phyloP scores from a whole-genome alignment of 2,797 vertebrate species.

The Setipinna tenuifilis region DNA sequence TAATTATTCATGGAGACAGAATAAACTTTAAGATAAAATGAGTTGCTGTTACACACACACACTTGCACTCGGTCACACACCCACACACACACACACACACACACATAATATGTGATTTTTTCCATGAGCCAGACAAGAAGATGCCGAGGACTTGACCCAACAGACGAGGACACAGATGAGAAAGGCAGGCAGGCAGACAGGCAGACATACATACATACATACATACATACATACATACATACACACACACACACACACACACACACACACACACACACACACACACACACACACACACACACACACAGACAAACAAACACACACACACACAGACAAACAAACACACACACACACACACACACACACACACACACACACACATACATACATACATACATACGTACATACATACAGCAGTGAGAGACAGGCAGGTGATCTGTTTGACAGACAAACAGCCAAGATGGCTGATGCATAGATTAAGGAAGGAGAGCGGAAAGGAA shows the following conservation, averaged over 20 bases:
- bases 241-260: too few relatives aligned
- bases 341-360: conserved; percentile 26
- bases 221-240: background rate
- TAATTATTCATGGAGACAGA: background rate
- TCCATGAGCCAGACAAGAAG: background rate
- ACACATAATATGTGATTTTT: background rate
- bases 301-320: too few relatives aligned
- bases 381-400: background rate
- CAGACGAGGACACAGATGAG: background rate
- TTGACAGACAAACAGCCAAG: conserved; percentile 17
- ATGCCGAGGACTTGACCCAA: conserved; percentile 12
- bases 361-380: conserved; percentile 29
- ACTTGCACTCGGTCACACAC: conserved; percentile 10
- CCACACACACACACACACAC: background rate
- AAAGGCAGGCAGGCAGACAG: background rate
- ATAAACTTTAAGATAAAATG: background rate
- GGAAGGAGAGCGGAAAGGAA: background rate
- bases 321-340: too few relatives aligned
- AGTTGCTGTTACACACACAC: conserved; percentile 20
- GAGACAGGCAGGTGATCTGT: background rate
- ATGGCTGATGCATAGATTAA: background rate
- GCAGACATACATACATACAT: conserved; percentile 6
- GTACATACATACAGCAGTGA: background rate
- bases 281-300: too few relatives aligned
- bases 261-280: too few relatives aligned